A percentile compares a stretch with the other conserved stretches of the same genome.
Evolutionary conservation across 2,888 invertebrate species (phyloP).

Genomic region (Drosophila tanythrix): DNA sequence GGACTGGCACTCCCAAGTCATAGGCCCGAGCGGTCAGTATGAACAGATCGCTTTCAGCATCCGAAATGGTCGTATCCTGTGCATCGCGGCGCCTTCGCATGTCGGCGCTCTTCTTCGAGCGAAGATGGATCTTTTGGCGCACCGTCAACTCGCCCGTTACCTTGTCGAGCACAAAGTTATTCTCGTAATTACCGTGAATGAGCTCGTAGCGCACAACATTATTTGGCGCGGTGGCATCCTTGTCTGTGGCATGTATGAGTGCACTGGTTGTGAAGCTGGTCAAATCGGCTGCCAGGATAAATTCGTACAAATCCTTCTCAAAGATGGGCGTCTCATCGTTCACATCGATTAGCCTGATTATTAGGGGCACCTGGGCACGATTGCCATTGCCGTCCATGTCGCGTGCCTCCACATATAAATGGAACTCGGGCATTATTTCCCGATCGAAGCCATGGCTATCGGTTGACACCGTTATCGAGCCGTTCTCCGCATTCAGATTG

Average conservation of each 20-base stretch:
- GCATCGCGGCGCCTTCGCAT: conserved; percentile 56
- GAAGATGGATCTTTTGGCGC: conserved; percentile 84
- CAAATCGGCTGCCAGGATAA: conserved; percentile 90
- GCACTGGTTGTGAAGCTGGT: conserved; percentile 91
- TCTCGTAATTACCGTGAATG: conserved; percentile 90
- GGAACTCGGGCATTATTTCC: conserved; percentile 91
- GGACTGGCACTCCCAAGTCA: conserved; percentile 93
- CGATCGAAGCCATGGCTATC: conserved; percentile 92
- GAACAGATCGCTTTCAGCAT: conserved; percentile 82
- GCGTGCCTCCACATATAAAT: conserved; percentile 93
- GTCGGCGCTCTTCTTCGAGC: conserved; percentile 82
- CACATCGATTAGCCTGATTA: conserved; percentile 90
- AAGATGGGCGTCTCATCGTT: conserved; percentile 96
- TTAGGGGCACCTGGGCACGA: conserved; percentile 89
- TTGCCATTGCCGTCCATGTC: conserved; percentile 94
- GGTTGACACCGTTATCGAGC: conserved; percentile 92
- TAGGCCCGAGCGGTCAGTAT: conserved; percentile 92
- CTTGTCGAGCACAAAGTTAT: conserved; percentile 91
- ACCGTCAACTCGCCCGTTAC: conserved; percentile 91
- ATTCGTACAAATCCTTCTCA: conserved; percentile 91
- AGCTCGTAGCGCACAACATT: conserved; percentile 94
- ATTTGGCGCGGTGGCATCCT: conserved; percentile 93
- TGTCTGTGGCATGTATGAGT: conserved; percentile 93
- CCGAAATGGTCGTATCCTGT: neutral
- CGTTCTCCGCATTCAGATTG: conserved; percentile 91